Conservation (phyloP, 2,888 invertebrate species). For the Dendrolimus pini region DNA sequence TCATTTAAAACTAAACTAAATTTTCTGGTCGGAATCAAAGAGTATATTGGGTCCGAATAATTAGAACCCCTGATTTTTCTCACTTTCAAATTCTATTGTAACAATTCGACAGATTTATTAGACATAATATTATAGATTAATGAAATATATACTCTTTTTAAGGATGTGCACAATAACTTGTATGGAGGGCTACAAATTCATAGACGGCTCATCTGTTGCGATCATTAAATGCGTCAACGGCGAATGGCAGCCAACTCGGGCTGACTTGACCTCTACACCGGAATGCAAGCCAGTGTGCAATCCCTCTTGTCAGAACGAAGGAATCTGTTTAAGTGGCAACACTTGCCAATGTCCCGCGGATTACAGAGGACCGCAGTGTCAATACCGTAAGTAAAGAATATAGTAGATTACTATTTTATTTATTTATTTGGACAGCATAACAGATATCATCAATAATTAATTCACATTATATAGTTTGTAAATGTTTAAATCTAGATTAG, state of each 20-base stretch:
- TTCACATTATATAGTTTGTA: too few species aligned
- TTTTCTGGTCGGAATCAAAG: too few species aligned
- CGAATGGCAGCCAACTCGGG: constrained; percentile 81
- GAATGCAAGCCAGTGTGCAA: constrained; percentile 81
- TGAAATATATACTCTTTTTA: not conserved
- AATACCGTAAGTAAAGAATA: constrained; percentile 67
- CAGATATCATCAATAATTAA: too few species aligned
- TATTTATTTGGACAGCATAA: too few species aligned
- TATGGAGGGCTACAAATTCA: constrained; percentile 80
- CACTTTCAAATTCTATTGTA: too few species aligned
- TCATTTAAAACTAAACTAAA: too few species aligned
- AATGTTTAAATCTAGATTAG: too few species aligned
- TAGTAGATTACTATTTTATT: too few species aligned
- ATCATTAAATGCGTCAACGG: constrained; percentile 83
- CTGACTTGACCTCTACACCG: constrained; percentile 79
- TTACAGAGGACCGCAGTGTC: constrained; percentile 83
- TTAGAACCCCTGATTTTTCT: too few species aligned
- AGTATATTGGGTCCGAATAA: too few species aligned
- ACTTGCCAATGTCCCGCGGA: constrained; percentile 86
- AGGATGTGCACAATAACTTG: constrained; percentile 83
- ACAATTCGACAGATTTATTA: too few species aligned
- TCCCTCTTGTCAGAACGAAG: constrained; percentile 87
- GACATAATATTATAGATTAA: too few species aligned
- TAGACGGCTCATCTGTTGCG: constrained; percentile 81
- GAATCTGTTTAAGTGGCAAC: constrained; percentile 85